Percentiles rank a stretch among this genome's conserved stretches.
These are phyloP conservation scores for Lindbergichthys nudifrons DNA, from an alignment of 2,797 vertebrate genomes.

Conservation along the genomic window DNA sequence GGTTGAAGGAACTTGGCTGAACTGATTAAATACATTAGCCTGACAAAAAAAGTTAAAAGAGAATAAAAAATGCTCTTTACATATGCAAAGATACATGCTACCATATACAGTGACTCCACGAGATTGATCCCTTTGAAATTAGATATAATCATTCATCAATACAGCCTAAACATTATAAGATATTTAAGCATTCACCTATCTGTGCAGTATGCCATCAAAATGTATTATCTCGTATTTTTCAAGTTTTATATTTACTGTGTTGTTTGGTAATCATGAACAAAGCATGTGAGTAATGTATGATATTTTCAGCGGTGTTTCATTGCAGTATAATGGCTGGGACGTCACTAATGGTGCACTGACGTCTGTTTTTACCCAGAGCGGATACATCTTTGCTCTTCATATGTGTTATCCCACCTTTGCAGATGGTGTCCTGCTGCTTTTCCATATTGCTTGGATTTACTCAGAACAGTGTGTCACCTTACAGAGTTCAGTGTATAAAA, in stretches of 20 bases:
- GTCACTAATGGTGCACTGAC: constrained; percentile 8
- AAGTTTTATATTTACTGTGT: background rate
- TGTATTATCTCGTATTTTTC: background rate
- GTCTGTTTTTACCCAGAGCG: constrained; percentile 17
- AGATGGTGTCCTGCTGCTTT: constrained; percentile 13
- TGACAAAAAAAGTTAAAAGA: background rate
- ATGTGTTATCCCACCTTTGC: constrained; percentile 17
- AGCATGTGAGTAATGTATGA: background rate
- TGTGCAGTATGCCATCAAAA: background rate
- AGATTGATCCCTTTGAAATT: no score
- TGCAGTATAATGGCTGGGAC: constrained; percentile 9
- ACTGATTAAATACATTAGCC: background rate
- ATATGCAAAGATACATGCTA: no score
- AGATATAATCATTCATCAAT: no score
- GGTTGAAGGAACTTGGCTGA: background rate
- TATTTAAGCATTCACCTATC: background rate
- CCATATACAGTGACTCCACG: no score
- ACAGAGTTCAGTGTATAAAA: constrained; percentile 9
- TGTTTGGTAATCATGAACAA: background rate
- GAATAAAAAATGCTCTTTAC: background rate
- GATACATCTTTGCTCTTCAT: constrained; percentile 40
- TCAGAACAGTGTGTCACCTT: constrained; percentile 15
- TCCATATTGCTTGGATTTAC: constrained; percentile 26
- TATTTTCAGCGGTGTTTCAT: constrained; percentile 10
- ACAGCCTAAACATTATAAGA: no score